Base-by-base conservation (phyloP, 2,888 invertebrate genomes). In the Drosophila dives region DNA sequence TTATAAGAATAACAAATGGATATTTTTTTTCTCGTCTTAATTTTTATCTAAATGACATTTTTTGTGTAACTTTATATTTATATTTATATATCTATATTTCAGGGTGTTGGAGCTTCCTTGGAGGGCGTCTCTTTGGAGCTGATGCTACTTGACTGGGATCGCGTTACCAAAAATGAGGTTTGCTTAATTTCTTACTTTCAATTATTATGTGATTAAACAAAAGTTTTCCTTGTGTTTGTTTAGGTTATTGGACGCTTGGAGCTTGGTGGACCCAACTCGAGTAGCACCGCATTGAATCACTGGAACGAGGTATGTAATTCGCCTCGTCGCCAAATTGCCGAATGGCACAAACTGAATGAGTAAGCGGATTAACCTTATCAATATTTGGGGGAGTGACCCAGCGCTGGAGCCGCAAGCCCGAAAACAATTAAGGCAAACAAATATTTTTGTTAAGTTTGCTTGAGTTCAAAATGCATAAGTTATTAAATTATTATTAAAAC, bases 261-360 rank as follows among this genome's bases (percentile, higher is more conserved):
- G 93, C 94, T 99, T 81, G 99, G 99, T 55, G 97, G 97, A 42
- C 94, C 95, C 58, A 96, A 96, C 88, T 95, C 96, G 68, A 94
- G 95, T 70, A 97, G 97, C 82, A 95, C 97, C 74, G 97, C 98
- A 60, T 94, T 97, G 26, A 98, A 97, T 91, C 99, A 99, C 94
- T 99, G 99, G 99, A 97, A 97, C 91, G 99, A 99, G 94, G 98
- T 99, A 83, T 97, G 98, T 94, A 98, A 97, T 92, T 98, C 98
- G 83, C 99, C 99, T 60, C 96, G 99, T 86, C 96, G 99, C 81
- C 99, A 99, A 95, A 99, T 99, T 92, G 99, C 99, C 80, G 99
- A 99, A 94, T 99, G 99, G 99, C 99, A 99, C 95, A 98, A 99
- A 94, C 95, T 99, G 89, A 96, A 97, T 93, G 98, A 98, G 95